Base-by-base conservation (phyloP, 2,113 vertebrate species). In the Alaudala cheleensis region DNA sequence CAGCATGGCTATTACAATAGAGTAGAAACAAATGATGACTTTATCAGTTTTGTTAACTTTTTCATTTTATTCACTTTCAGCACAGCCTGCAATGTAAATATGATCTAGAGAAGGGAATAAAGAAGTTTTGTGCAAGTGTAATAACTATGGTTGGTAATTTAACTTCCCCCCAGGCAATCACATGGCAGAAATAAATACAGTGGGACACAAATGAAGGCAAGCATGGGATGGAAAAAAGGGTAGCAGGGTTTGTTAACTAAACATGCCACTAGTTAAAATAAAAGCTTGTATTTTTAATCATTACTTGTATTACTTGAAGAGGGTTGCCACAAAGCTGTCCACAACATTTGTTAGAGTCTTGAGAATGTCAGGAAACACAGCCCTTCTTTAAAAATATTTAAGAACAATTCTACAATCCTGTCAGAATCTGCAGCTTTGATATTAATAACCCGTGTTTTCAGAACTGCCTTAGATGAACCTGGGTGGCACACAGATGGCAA, bases 401-500 rank as follows among this genome's bases (percentile, higher is more conserved):
- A 91, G 61, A 88, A 21, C 44, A 69, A 86, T 71, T 94, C 62
- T 34, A 65, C 22, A 39, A 12, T 69, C 79, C 85, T 93, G 26
- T 73, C 69, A 84, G 81, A 92, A 67, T 44, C 37, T 84, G 47
- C 54, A 92, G 72, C 76, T 96, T 90, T 90, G 67, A 80, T 95
- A 88, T 88, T 82, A 92, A 62, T 58, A 90, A 86, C 44, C 50
- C 51, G 62, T 86, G 29, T 94, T 96, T 97, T 94, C 81, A 69
- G 91, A 94, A 90, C 60, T 76, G 73, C 74, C 78, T 82, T 80
- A 78, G 92, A 78, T 97, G 81, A 97, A 95, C 90, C 96, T 92
- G 58, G 81, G 85, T 84, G 91, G 88, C 92, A 86, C 95, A 93
- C 92, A 98, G 97, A 97, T 97, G 96, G 92, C 57, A 97, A 97